phyloP scores from a whole-genome alignment of 92 coral and sea anemone genomes.

The Pocillopora grandis region DNA sequence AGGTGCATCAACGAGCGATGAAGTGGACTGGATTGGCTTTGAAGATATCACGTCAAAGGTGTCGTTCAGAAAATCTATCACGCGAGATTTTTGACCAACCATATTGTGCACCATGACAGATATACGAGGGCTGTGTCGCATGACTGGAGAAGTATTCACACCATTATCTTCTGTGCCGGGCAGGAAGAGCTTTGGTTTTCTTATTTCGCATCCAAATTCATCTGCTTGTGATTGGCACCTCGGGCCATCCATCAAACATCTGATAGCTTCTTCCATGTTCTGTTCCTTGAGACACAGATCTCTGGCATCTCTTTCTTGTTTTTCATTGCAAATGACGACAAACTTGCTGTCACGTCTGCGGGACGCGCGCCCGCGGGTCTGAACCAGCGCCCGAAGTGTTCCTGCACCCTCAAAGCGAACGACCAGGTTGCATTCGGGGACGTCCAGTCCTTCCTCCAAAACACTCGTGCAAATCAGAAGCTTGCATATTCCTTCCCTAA shows the following conservation, averaged over 20 bases:
- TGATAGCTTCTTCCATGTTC: conserved; percentile 76
- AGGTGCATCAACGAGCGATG: neutral
- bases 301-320: conserved; percentile 53
- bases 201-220: conserved; percentile 64
- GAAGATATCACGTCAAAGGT: conserved; percentile 49
- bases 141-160: neutral
- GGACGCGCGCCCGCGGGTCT: conserved; percentile 92
- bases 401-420: conserved; percentile 88
- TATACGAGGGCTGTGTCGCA: conserved; percentile 23
- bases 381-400: conserved; percentile 76
- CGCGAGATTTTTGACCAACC: conserved; percentile 12
- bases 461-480: conserved; percentile 87
- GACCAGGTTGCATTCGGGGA: conserved; percentile 95
- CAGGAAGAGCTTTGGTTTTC: conserved; percentile 22
- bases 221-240: conserved; percentile 38
- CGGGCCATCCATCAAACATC: conserved; percentile 22
- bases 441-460: conserved; percentile 97
- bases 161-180: neutral
- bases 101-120: conserved; percentile 30
- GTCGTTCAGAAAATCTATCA: conserved; percentile 18
- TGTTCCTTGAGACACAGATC: conserved; percentile 59
- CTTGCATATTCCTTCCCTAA: conserved; percentile 77
- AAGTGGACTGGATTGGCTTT: neutral
- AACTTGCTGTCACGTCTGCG: conserved; percentile 82
- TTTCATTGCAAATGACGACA: conserved; percentile 79